Conservation (phyloP, 2,888 invertebrate species). For the Ochlodes sylvanus region DNA sequence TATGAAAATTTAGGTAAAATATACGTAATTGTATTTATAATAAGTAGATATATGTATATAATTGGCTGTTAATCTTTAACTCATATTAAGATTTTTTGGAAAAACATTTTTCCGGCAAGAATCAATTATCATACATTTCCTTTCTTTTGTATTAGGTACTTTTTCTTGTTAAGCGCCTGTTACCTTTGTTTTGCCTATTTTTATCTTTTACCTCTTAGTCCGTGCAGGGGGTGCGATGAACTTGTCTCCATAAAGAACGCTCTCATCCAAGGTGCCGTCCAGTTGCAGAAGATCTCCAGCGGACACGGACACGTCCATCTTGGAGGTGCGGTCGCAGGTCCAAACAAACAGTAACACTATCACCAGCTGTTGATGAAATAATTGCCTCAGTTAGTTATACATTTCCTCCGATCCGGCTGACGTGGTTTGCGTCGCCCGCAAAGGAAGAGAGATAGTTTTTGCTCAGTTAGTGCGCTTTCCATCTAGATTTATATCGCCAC, state of each 20-base stretch:
- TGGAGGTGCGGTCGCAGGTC: constrained; percentile 62
- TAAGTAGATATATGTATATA: no score
- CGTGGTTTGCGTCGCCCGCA: no score
- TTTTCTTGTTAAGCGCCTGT: neutral
- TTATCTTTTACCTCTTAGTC: constrained; percentile 62
- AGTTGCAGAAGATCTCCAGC: constrained; percentile 80
- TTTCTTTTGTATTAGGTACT: neutral
- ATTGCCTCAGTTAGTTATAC: neutral
- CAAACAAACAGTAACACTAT: constrained; percentile 76
- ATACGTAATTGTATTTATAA: no score
- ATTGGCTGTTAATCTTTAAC: no score
- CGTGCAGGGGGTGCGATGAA: constrained; percentile 58
- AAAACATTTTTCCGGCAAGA: no score
- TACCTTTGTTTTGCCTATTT: neutral
- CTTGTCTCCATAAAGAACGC: constrained; percentile 77
- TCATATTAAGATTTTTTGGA: no score
- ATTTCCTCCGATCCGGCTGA: no score
- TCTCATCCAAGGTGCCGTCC: constrained; percentile 80
- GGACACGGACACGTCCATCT: constrained; percentile 77
- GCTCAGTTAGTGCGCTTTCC: no score
- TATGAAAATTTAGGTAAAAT: no score
- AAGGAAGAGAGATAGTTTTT: no score
- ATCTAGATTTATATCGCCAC: no score
- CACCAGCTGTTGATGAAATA: constrained; percentile 58
- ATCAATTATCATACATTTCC: neutral